phyloP scores from a whole-genome alignment of 1,140 invertebrate species.

The Arion vulgaris region DNA sequence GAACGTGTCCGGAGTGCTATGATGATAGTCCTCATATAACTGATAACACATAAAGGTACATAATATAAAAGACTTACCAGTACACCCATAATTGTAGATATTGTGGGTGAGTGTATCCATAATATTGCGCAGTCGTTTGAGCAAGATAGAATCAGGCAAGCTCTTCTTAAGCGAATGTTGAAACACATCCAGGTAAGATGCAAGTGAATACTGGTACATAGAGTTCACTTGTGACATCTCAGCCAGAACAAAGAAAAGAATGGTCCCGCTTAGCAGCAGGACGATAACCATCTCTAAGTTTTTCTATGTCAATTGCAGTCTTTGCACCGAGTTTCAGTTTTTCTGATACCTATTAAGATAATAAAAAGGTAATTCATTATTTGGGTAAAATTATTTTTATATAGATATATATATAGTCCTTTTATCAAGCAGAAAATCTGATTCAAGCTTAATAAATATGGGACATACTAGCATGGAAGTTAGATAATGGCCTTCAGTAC shows the following conservation, averaged over 20 bases:
- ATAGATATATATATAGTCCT: no score
- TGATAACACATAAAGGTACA: no score
- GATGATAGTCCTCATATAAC: no score
- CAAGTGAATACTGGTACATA: slow-evolving; percentile 94
- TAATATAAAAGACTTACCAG: slow-evolving; percentile 78
- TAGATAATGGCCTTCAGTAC: no score
- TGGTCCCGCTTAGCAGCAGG: slow-evolving; percentile 85
- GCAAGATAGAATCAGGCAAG: slow-evolving; percentile 81
- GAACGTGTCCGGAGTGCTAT: no score
- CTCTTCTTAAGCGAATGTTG: slow-evolving; percentile 84
- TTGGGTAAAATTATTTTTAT: no score
- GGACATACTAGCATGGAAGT: no score
- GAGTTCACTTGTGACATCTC: slow-evolving; percentile 88
- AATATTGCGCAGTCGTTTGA: slow-evolving; percentile 84
- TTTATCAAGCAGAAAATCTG: no score
- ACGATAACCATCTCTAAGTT: slow-evolving; percentile 85
- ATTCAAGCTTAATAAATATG: no score
- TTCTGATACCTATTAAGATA: slow-evolving; percentile 77
- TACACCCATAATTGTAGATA: slow-evolving; percentile 91
- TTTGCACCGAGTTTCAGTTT: slow-evolving; percentile 81
- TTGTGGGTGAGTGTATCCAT: slow-evolving; percentile 87
- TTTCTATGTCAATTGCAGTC: slow-evolving; percentile 85
- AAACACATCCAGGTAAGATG: slow-evolving; percentile 80
- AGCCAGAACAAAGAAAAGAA: slow-evolving; percentile 89
- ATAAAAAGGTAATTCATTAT: neutral